phyloP scores from a whole-genome alignment of 2,888 invertebrate genomes.

The Ellobium chinense region DNA sequence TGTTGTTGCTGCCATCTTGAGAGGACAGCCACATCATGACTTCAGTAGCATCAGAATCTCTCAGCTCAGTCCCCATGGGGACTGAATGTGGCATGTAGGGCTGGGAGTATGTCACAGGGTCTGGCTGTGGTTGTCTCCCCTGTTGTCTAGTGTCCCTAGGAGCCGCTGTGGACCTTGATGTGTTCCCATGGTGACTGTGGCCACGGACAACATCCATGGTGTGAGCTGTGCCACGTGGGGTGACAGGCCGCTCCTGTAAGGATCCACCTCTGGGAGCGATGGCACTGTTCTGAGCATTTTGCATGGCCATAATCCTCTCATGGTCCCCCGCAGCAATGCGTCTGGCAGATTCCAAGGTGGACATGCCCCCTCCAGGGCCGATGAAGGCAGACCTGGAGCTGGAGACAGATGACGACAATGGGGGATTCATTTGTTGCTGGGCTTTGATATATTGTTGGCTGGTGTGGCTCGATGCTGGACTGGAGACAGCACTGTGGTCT shows the following conservation, averaged over 20 bases:
- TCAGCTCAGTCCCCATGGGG: not conserved
- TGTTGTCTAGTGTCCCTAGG: not conserved
- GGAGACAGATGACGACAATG: conserved; percentile 12
- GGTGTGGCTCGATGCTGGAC: conserved; percentile 5
- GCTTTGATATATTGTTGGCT: conserved; percentile 33
- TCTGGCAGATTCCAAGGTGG: conserved; percentile 39
- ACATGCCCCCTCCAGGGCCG: conserved; percentile 38
- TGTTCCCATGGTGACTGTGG: conserved; percentile 34
- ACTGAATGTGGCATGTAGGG: not conserved
- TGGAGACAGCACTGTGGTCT: not conserved
- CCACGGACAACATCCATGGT: conserved; percentile 41
- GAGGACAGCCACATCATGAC: conserved; percentile 20
- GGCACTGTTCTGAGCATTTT: conserved; percentile 8
- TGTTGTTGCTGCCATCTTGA: not conserved
- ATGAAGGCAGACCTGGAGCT: conserved; percentile 40
- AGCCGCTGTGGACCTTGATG: not conserved
- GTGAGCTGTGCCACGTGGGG: not conserved
- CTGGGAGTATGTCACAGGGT: not conserved
- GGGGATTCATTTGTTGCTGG: conserved; percentile 34
- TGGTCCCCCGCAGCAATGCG: conserved; percentile 43
- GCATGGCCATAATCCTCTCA: conserved; percentile 36
- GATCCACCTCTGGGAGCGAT: not conserved
- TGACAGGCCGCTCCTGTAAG: conserved; percentile 5
- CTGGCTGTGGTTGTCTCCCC: not conserved
- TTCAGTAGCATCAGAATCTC: conserved; percentile 25